Percentiles rank a stretch among this genome's conserved stretches.
phyloP scores from a whole-genome alignment of 2,797 vertebrate genomes.

The Trematomus bernacchii region DNA sequence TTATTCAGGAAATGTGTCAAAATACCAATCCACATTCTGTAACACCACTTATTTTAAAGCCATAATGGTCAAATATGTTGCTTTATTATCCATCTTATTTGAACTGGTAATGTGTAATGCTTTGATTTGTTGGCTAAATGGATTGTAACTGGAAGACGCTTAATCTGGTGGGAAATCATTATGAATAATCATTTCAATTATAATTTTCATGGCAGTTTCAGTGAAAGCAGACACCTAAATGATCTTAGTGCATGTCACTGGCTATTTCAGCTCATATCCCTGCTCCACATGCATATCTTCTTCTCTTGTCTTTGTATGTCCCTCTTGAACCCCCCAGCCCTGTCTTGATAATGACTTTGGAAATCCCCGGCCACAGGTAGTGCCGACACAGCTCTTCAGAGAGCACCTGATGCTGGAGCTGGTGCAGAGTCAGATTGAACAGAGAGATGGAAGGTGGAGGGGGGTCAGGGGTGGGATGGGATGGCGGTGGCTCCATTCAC shows the following conservation, averaged over 20 bases:
- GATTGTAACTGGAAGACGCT: not conserved
- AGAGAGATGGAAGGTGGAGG: constrained; percentile 41
- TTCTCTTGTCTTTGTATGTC: not conserved
- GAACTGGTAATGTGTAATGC: not conserved
- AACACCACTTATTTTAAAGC: not conserved
- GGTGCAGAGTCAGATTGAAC: constrained; percentile 47
- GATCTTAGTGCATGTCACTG: not conserved
- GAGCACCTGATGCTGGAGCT: constrained; percentile 24
- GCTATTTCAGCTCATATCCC: not conserved
- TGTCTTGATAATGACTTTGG: constrained; percentile 63
- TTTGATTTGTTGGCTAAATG: constrained; percentile 3
- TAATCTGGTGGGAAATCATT: not conserved
- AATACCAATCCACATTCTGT: not conserved
- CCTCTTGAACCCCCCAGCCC: not conserved
- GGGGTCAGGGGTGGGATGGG: constrained; percentile 47
- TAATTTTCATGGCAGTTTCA: not conserved
- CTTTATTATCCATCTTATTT: not conserved
- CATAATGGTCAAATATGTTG: not conserved
- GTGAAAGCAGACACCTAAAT: not conserved
- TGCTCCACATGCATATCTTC: not conserved
- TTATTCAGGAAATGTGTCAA: not conserved
- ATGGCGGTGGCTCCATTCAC: constrained; percentile 29
- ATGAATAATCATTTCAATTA: too few relatives aligned
- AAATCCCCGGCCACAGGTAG: constrained; percentile 61
- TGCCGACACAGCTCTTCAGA: constrained; percentile 43